Percentiles rank a stretch among this genome's conserved stretches.
Conservation (phyloP, 2,888 invertebrate species). For the Ophraella communa region DNA sequence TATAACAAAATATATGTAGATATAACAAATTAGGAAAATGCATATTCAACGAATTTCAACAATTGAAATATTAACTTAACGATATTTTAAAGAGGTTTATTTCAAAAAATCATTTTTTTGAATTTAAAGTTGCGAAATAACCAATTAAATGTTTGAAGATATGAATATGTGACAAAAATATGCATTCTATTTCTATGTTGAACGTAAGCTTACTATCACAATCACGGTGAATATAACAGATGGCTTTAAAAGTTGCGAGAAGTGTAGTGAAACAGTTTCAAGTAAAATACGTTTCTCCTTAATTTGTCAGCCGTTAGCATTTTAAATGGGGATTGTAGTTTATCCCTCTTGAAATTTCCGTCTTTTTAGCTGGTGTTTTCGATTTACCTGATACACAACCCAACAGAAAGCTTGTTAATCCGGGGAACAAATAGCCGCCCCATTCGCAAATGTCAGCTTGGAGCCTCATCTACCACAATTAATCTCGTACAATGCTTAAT, state of each 20-base stretch:
- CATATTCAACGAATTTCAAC: no score
- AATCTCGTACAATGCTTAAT: conserved; percentile 34
- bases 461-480: conserved; percentile 31
- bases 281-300: background rate
- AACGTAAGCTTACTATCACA: background rate
- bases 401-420: conserved; percentile 25
- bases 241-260: background rate
- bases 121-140: no score
- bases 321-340: conserved; percentile 17
- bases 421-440: conserved; percentile 29
- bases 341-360: conserved; percentile 19
- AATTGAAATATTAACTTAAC: no score
- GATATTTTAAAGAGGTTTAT: no score
- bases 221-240: background rate
- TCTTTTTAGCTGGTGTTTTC: conserved; percentile 25
- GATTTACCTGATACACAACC: conserved; percentile 24
- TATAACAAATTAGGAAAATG: no score
- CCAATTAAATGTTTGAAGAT: no score
- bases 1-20: no score
- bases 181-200: no score
- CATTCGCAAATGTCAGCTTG: conserved; percentile 32
- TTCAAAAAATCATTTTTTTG: no score
- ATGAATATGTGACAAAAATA: no score
- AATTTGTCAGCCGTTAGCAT: conserved; percentile 19
- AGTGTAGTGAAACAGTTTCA: background rate